Base-by-base conservation (phyloP, 2,113 vertebrate species). In the Lepisosteus osseus region DNA sequence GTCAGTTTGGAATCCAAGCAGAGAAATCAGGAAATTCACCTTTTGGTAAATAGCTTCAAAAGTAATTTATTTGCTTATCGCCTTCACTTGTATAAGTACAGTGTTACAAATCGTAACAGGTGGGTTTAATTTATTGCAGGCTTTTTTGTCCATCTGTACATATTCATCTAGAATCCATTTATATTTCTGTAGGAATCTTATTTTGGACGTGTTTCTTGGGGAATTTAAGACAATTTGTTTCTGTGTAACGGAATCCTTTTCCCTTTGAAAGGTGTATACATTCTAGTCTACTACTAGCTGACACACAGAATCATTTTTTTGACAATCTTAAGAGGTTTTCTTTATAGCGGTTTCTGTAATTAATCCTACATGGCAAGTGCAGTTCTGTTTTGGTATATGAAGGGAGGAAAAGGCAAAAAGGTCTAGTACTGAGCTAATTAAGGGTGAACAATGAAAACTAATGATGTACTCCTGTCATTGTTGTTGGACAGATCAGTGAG, bases 371-470 rank as follows among this genome's bases (percentile, higher is more conserved):
- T 86, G 87, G 85, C 86, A 87, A 86, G 80, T 83, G 81, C 87
- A 85, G 67, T 71, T 76, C 29, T 29, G 86, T 89, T 88, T 85
- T 83, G 84, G 13, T 54, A 82, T 82, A 83, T 84, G 85, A 88
- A 85, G 83, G 85, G 80, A 81, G 79, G 86, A 82, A 29, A 83
- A 90, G 85, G 84, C 82, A 85, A 86, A 82, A 77, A 83, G 80
- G 86, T 79, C 82, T 72, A 86, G 51, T 81, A 62, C 80, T 81
- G 79, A 82, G 77, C 81, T 86, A 45, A 82, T 80, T 77, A 84
- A 89, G 85, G 67, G 89, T 86, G 88, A 88, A 88, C 84, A 90
- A 88, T 91, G 81, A 86, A 85, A 86, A 86, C 81, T 89, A 91
- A 93, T 93, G 84, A 89, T 85, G 89, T 81, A 87, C 82, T 85